phyloP scores from a whole-genome alignment of 2,888 invertebrate species.

The Amorpha juglandis region DNA sequence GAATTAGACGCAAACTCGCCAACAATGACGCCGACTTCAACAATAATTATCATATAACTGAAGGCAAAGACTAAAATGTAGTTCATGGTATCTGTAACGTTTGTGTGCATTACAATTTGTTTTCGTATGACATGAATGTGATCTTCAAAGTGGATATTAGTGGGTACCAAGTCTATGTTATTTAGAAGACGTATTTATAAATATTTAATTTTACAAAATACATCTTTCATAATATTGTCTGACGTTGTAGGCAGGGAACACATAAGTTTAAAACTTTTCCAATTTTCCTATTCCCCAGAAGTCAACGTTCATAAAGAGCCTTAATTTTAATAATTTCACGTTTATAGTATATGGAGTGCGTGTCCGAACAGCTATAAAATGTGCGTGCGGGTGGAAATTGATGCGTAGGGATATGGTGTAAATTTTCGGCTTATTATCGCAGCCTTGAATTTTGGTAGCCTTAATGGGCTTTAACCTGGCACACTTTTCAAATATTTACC shows the following conservation, averaged over 20 bases:
- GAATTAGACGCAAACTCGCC: slow-evolving; percentile 44
- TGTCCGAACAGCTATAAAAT: slow-evolving; percentile 68
- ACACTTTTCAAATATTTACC: slow-evolving; percentile 47
- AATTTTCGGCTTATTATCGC: slow-evolving; percentile 69
- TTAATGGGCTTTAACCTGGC: slow-evolving; percentile 53
- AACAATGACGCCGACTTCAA: slow-evolving; percentile 36
- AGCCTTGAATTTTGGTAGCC: slow-evolving; percentile 64
- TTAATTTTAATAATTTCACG: slow-evolving; percentile 71
- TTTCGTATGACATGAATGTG: background rate
- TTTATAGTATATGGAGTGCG: slow-evolving; percentile 68
- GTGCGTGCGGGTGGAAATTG: slow-evolving; percentile 68
- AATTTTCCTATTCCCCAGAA: slow-evolving; percentile 62
- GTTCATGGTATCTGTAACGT: background rate
- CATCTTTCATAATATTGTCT: slow-evolving; percentile 42
- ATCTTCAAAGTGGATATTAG: background rate
- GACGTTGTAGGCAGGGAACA: slow-evolving; percentile 38
- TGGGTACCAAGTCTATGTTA: background rate
- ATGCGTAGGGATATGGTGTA: slow-evolving; percentile 69
- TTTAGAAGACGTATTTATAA: background rate
- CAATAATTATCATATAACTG: slow-evolving; percentile 14
- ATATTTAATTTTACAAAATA: slow-evolving; percentile 26
- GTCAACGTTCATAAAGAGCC: slow-evolving; percentile 63
- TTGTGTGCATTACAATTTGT: slow-evolving; percentile 10
- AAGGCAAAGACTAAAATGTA: slow-evolving; percentile 4
- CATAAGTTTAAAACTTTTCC: slow-evolving; percentile 60